A percentile compares a stretch with the other conserved stretches of the same genome.
Evolutionary conservation across 1,140 invertebrate species (phyloP).

Genomic region (Lepidurus arcticus): DNA sequence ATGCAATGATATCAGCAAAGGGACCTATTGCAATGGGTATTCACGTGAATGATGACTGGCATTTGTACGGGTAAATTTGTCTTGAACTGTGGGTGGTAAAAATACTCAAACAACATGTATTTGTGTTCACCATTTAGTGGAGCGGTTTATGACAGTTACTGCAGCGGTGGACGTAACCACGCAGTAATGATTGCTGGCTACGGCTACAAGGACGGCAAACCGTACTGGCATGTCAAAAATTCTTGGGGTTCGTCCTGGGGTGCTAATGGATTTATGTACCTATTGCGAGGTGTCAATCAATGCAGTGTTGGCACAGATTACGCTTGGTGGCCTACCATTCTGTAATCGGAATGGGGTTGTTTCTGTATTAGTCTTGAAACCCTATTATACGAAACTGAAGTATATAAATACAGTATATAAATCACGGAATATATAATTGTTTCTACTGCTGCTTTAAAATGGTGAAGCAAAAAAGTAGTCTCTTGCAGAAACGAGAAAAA

Average conservation of each 20-base stretch:
- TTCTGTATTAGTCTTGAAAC: too few species aligned
- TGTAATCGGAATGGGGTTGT: too few species aligned
- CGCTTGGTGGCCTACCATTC: background rate
- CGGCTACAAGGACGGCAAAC: background rate
- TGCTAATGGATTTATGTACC: constrained; percentile 44
- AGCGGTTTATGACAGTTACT: background rate
- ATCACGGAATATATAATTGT: too few species aligned
- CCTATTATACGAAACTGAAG: too few species aligned
- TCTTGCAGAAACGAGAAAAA: too few species aligned
- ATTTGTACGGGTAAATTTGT: background rate
- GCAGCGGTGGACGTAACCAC: constrained; percentile 20
- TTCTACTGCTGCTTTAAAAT: too few species aligned
- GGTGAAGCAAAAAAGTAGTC: too few species aligned
- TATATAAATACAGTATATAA: too few species aligned
- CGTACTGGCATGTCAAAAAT: constrained; percentile 31
- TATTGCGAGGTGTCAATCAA: constrained; percentile 46
- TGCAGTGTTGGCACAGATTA: constrained; percentile 43
- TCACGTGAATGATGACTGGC: background rate
- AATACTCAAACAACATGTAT: background rate
- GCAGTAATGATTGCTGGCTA: constrained; percentile 31
- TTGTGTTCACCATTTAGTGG: background rate
- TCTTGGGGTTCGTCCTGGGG: constrained; percentile 42
- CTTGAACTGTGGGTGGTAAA: background rate
- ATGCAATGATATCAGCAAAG: background rate
- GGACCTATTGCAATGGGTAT: background rate